Base-by-base conservation (phyloP, 2,797 vertebrate genomes). In the Silurus aristotelis region DNA sequence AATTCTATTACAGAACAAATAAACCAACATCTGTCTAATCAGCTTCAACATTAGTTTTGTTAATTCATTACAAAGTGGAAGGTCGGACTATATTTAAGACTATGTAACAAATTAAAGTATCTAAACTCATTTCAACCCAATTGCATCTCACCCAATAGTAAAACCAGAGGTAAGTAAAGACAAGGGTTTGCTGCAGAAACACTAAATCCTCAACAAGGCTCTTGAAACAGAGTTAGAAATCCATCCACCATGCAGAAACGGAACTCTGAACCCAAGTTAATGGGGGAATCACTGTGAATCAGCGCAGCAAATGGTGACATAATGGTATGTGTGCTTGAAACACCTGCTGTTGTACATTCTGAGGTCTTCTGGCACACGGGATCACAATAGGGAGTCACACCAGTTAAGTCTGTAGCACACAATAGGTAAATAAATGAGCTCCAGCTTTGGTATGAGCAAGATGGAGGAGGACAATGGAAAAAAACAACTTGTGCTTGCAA, bases 321-420 rank as follows among this genome's bases (percentile, higher is more conserved):
- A 58, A 63, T 43, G 20, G 48, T 60, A 82, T 46, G 84, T 67
- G 46, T 52, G 70, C 63, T 15, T 46, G 61, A 64, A 77, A 70
- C 85, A 82, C 80, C 85, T 82, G 79, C 79, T 63, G 76, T 79
- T 76, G 61, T 68, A 75, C 60, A 66, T 14, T 12, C 79, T 20
- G 3, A 76, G 72, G 71, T 82, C 52, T 58, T 27, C 79, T 55
- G 79, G 52, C 80, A 76, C 25, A 22, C 43, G n/a, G 61, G 61
- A 72, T 81, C 78, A 61, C 67, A 17, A 68, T 46, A 77, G 43
- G 67, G 67, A 48, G 66, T 68, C 52, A 70, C 56, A 83, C 52
- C 55, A n/a, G 81, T 72, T 61, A 52, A 63, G 67, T 73, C 67
- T 55, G 70, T 63, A n/a, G 67, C 15, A 0, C 55, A 78, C 72